These are phyloP conservation scores for Drosophila siamana DNA, from an alignment of 2,888 invertebrate genomes.

Conservation along the genomic window DNA sequence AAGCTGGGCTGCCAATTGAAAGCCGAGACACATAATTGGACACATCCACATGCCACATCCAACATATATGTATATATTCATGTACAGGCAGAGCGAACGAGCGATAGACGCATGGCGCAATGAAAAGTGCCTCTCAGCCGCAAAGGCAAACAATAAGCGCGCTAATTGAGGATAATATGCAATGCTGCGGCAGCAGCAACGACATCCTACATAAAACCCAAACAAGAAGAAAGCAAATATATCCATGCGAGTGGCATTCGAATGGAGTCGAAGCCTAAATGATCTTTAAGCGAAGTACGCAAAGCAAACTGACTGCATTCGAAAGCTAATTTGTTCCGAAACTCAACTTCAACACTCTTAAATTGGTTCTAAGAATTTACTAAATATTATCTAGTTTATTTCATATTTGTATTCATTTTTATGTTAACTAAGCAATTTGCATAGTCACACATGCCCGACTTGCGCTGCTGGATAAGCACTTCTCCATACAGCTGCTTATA, in stretches of 20 bases:
- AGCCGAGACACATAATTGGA: slow-evolving; percentile 31
- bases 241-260: neutral
- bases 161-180: slow-evolving; percentile 78
- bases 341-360: no score
- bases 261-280: slow-evolving; percentile 10
- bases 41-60: no score
- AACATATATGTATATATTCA: neutral
- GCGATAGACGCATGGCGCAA: slow-evolving; percentile 11
- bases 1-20: slow-evolving; percentile 67
- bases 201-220: slow-evolving; percentile 30
- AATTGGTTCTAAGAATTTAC: no score
- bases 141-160: slow-evolving; percentile 70
- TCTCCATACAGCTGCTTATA: no score
- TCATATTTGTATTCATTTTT: no score
- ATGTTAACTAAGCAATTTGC: neutral
- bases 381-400: no score
- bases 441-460: neutral
- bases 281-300: neutral
- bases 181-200: slow-evolving; percentile 39
- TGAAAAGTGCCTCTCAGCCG: slow-evolving; percentile 35
- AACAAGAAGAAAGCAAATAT: slow-evolving; percentile 36
- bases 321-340: no score
- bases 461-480: neutral
- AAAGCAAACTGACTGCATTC: neutral
- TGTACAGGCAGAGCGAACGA: no score